Percentiles rank a stretch among this genome's conserved stretches.
Evolutionary conservation across 2,797 vertebrate species (phyloP).

Genomic region (Pipistrellus kuhlii): DNA sequence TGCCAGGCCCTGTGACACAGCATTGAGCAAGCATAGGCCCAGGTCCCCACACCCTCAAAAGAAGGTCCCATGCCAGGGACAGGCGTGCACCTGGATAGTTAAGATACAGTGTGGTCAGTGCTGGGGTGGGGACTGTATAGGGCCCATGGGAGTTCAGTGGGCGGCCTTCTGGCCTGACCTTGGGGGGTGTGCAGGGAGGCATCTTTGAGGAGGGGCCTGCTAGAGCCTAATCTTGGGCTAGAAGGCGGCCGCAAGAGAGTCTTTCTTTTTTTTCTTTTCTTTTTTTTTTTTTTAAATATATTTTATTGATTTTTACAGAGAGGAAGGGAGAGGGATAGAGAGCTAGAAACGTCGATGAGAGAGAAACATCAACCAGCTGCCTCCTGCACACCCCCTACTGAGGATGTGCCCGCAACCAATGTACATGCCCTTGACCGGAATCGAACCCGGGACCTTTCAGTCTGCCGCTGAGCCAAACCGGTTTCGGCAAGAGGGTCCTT

Average conservation of each 20-base stretch:
- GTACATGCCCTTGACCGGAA: no score
- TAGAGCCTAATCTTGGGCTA: neutral
- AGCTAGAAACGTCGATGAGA: no score
- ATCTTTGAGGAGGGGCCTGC: neutral
- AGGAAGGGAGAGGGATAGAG: no score
- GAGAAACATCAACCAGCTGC: no score
- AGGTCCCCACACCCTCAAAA: neutral
- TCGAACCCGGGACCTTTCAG: no score
- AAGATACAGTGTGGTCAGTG: neutral
- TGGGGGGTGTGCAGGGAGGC: neutral
- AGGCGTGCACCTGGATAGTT: neutral
- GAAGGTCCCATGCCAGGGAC: neutral
- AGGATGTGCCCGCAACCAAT: no score
- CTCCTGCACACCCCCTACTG: no score
- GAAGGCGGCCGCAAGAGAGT: neutral
- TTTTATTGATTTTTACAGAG: no score
- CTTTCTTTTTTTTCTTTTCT: no score
- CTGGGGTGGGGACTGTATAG: neutral
- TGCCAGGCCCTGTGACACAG: neutral
- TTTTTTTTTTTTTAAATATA: no score
- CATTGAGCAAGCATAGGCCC: neutral
- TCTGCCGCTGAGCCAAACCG: no score
- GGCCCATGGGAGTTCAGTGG: neutral
- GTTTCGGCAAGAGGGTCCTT: neutral
- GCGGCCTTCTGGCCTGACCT: neutral